Evolutionary conservation across 2,113 vertebrate genomes (phyloP).

Genomic region (Chaetops frenatus): DNA sequence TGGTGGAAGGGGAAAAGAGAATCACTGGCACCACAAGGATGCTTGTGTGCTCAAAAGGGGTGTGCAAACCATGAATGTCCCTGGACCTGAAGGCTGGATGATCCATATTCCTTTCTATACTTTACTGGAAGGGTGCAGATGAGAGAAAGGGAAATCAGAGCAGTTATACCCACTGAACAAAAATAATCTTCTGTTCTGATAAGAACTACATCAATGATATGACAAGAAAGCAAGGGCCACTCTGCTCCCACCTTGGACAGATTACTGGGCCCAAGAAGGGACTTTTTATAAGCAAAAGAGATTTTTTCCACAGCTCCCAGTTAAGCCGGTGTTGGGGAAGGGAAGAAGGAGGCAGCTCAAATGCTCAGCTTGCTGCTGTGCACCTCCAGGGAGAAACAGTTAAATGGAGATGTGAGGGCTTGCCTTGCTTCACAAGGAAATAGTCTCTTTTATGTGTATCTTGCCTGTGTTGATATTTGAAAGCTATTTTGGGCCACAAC

Average conservation of each 20-base stretch:
- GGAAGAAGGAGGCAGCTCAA: not conserved
- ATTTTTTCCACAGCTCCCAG: not conserved
- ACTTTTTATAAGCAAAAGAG: not conserved
- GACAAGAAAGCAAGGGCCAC: not conserved
- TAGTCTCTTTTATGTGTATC: slow-evolving; percentile 48
- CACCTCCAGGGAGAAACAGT: slow-evolving; percentile 12
- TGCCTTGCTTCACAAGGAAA: slow-evolving; percentile 42
- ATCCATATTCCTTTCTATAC: not conserved
- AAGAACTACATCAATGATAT: not conserved
- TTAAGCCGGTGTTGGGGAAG: not conserved
- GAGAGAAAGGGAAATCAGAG: not conserved
- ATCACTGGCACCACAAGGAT: accelerated
- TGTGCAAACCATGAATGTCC: not conserved
- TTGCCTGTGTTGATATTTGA: slow-evolving; percentile 59
- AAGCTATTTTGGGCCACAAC: slow-evolving; percentile 58
- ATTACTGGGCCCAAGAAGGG: not conserved
- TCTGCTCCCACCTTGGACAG: not conserved
- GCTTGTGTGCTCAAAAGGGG: not conserved
- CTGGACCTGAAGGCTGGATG: not conserved
- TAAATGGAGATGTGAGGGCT: slow-evolving; percentile 53
- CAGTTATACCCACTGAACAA: not conserved
- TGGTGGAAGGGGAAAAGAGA: not conserved
- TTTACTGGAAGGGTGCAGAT: not conserved
- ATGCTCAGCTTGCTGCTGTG: not conserved
- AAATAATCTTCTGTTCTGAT: not conserved